Evolutionary conservation across 30 jellyfish, hydroid and myxozoan genomes (phyloP), one percentile per base, ranked within the genome.

Genomic region (Hydractinia echinata): DNA sequence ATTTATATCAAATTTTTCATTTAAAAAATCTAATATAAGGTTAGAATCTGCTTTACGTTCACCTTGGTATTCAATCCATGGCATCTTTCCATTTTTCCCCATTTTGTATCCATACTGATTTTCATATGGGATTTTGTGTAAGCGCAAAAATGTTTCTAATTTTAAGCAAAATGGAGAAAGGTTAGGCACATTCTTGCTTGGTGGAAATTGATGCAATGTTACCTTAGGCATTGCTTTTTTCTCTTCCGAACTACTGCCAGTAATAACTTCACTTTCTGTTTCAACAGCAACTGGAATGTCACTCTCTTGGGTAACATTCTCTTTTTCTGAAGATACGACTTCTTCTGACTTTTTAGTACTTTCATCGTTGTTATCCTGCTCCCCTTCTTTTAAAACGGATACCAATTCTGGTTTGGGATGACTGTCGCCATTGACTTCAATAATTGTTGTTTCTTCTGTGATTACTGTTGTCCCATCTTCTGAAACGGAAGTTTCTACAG

Each of bases 21-120:
- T 86, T 85, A 92, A 80, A 81, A 73, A 82, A 44, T 83, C 98
- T 61, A 86, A 81, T 9, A 82, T 81, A 68, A 92, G 87, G 69
- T 71, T 92, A 8, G 98, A 92, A 86, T 92, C 98, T 9, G 96
- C 81, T 18, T 82, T 79, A 58, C 86, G 84, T 84, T 92, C 98
- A 15, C 96, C 98, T 81, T 92, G 84, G 83, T 92, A 92, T 64
- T 92, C 98, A 76, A 92, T 92, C 98, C 98, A 92, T 0, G 98
- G 98, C 95, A 92, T 79, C 71, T 86, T 86, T 2, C 98, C 98
- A 69, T 92, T 92, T 91, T 92, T 92, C 50, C 96, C 95, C 10
- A 86, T 91, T 78, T 92, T 92, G 54, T 44, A 86, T 10, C 96
- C 78, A 76, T 92, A 92, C 53, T 81, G 93, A 74, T 82, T 92